Conservation (phyloP, 2,797 vertebrate genomes). For the Cyprinodon diabolis region DNA sequence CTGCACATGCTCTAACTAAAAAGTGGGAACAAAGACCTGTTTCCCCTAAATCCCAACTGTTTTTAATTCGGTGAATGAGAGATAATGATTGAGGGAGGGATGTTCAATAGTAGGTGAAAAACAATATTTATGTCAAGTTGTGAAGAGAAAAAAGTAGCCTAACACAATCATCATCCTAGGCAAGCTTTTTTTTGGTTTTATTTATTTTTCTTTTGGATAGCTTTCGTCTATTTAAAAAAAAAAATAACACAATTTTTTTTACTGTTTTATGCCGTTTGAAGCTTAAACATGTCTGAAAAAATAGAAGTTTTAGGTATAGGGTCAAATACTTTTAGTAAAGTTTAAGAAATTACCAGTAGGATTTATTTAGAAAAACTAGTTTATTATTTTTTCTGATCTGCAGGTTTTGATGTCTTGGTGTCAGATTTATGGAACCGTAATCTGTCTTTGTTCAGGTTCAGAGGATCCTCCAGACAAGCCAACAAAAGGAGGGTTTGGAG, state of each 20-base stretch:
- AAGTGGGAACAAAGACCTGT: background rate
- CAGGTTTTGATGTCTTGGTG: background rate
- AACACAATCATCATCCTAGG: too few relatives aligned
- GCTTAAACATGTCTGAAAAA: background rate
- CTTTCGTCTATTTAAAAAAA: too few relatives aligned
- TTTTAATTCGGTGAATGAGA: background rate
- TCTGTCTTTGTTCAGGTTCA: constrained; percentile 83
- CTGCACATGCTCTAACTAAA: background rate
- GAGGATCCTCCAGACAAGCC: constrained; percentile 86
- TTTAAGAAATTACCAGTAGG: background rate
- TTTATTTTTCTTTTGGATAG: too few relatives aligned
- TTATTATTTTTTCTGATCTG: background rate
- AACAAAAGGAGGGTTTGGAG: constrained; percentile 91
- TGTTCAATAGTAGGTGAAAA: too few relatives aligned
- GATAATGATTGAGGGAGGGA: background rate
- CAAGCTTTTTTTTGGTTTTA: too few relatives aligned
- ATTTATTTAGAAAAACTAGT: background rate
- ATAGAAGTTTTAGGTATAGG: background rate
- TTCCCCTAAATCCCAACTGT: background rate
- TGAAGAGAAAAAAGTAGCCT: too few relatives aligned
- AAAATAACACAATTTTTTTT: background rate
- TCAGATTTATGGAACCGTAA: constrained; percentile 9
- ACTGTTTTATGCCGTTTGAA: background rate
- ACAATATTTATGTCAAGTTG: too few relatives aligned
- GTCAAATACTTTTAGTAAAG: background rate